Conservation (phyloP, 2,113 vertebrate genomes). For the Ictalurus punctatus region DNA sequence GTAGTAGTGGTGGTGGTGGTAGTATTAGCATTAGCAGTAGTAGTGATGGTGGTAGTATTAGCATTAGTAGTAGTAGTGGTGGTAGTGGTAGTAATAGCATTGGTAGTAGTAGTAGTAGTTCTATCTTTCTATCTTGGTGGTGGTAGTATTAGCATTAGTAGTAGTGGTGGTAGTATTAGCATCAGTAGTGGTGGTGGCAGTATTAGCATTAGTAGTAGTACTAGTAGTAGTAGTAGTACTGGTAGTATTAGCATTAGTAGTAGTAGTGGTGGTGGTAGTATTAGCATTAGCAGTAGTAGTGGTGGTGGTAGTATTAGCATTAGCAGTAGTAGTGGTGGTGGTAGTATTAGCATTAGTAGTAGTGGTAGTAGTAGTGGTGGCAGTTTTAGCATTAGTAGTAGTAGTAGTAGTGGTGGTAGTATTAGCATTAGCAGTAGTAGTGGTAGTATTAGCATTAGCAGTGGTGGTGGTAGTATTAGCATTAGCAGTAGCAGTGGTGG, state of each 20-base stretch:
- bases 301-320: not conserved
- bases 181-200: not conserved
- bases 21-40: not conserved
- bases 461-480: not conserved
- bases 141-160: not conserved
- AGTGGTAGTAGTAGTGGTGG: not conserved
- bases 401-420: not conserved
- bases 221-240: not conserved
- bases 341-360: not conserved
- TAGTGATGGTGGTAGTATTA: too few species aligned
- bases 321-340: too few species aligned
- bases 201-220: not conserved
- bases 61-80: too few species aligned
- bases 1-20: not conserved
- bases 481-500: too few species aligned
- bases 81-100: not conserved
- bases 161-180: not conserved
- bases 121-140: too few species aligned
- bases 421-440: not conserved
- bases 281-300: too few species aligned
- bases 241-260: not conserved
- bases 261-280: not conserved
- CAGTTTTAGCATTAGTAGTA: not conserved
- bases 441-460: not conserved
- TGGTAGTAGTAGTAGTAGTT: not conserved